Conservation (phyloP, 2,797 vertebrate genomes). For the Pyrrhura leucotis region DNA sequence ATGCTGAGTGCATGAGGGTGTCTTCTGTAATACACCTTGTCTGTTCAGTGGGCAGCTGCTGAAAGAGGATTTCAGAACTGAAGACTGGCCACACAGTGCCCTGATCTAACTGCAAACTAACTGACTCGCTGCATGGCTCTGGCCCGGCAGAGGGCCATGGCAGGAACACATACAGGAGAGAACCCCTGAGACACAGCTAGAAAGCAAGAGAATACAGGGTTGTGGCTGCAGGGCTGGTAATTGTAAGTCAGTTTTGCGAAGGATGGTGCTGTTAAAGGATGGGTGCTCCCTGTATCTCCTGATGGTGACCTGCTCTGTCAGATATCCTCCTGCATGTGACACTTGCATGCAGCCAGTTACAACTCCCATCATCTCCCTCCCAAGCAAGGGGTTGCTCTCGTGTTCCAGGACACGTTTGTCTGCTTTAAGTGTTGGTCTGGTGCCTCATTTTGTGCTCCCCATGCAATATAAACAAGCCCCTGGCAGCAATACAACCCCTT, state of each 20-base stretch:
- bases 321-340: accelerated
- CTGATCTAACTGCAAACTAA: accelerated
- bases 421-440: not conserved
- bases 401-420: not conserved
- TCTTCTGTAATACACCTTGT: not conserved
- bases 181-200: not conserved
- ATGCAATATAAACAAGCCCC: not conserved
- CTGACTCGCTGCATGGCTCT: accelerated
- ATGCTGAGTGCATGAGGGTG: not conserved
- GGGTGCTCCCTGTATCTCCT: not conserved
- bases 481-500: not conserved
- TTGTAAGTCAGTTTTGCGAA: not conserved
- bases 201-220: not conserved
- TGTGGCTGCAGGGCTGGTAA: not conserved
- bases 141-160: accelerated
- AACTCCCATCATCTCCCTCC: not conserved
- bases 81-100: not conserved
- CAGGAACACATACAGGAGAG: not conserved
- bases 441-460: not conserved
- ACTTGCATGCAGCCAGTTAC: accelerated
- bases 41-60: not conserved
- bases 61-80: not conserved
- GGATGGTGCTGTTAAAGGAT: not conserved
- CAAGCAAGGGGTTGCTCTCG: not conserved
- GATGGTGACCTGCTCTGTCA: not conserved